phyloP scores from a whole-genome alignment of 2,113 vertebrate species.

The Paraplagusia blochii region DNA sequence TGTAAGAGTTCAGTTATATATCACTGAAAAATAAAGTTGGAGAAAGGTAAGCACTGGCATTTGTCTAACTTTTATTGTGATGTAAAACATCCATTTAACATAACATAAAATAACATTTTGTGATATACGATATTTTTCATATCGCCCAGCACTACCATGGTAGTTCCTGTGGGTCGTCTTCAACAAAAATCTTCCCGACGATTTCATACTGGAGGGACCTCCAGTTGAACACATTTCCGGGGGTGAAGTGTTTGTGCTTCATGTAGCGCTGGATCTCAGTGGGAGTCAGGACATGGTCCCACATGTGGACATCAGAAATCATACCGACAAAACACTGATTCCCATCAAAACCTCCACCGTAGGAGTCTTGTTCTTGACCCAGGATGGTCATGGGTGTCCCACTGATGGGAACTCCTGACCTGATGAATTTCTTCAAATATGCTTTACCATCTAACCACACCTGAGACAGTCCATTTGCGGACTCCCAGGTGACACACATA shows the following conservation, averaged over 20 bases:
- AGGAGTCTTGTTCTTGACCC: constrained; percentile 45
- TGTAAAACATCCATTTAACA: no score
- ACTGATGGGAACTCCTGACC: constrained; percentile 3
- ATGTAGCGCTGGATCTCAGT: constrained; percentile 26
- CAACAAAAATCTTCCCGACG: neutral
- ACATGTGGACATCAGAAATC: constrained; percentile 40
- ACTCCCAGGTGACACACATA: constrained; percentile 43
- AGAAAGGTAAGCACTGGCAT: no score
- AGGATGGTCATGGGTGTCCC: constrained; percentile 20
- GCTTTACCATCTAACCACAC: constrained; percentile 52
- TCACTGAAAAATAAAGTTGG: no score
- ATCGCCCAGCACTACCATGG: no score
- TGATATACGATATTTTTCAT: no score
- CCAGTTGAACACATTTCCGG: constrained; percentile 40
- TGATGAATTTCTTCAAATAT: constrained; percentile 35
- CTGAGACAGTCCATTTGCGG: constrained; percentile 32
- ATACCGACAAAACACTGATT: constrained; percentile 13
- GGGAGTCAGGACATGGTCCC: constrained; percentile 28
- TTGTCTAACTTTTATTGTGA: no score
- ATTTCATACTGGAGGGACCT: neutral
- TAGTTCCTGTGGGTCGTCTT: neutral
- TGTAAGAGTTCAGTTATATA: no score
- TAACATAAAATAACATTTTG: no score
- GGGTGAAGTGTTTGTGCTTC: neutral
- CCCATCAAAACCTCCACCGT: constrained; percentile 21